A percentile compares a stretch with the other conserved stretches of the same genome.
phyloP scores from a whole-genome alignment of 2,888 invertebrate genomes.

The Ectropis crepuscularia region DNA sequence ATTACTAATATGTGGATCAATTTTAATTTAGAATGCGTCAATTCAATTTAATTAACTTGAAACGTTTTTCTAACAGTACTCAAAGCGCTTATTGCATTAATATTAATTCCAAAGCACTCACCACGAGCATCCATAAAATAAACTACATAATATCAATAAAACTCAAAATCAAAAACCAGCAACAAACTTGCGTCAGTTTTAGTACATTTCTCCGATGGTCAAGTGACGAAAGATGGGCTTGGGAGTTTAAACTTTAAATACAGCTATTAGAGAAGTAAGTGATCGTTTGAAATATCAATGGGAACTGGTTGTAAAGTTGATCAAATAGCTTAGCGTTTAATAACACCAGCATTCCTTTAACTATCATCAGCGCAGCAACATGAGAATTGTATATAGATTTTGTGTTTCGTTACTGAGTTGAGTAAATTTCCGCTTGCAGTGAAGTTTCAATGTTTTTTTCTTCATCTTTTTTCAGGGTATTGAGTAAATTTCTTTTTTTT shows the following conservation, averaged over 20 bases:
- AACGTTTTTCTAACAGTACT: background rate
- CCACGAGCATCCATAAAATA: slow-evolving; percentile 11
- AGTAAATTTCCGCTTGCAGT: no score
- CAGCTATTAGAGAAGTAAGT: slow-evolving; percentile 31
- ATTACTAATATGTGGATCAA: no score
- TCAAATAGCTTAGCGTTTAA: slow-evolving; percentile 56
- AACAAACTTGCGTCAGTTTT: slow-evolving; percentile 21
- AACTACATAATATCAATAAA: slow-evolving; percentile 16
- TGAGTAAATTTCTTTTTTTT: no score
- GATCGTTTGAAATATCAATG: slow-evolving; percentile 32
- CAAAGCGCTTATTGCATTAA: background rate
- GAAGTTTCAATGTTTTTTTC: no score
- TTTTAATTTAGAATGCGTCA: no score
- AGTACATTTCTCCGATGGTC: slow-evolving; percentile 21
- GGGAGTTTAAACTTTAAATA: slow-evolving; percentile 29
- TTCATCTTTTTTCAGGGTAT: no score
- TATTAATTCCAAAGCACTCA: slow-evolving; percentile 10
- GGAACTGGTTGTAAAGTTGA: slow-evolving; percentile 40
- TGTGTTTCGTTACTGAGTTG: slow-evolving; percentile 11
- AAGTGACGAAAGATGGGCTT: slow-evolving; percentile 34
- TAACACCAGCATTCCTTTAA: slow-evolving; percentile 62
- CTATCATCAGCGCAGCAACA: slow-evolving; percentile 50
- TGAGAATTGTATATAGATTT: slow-evolving; percentile 45
- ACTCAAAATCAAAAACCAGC: slow-evolving; percentile 17
- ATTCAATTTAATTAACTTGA: no score